These are phyloP conservation scores for Tiliacea citrago DNA, from an alignment of 2,888 invertebrate genomes.

Conservation along the genomic window DNA sequence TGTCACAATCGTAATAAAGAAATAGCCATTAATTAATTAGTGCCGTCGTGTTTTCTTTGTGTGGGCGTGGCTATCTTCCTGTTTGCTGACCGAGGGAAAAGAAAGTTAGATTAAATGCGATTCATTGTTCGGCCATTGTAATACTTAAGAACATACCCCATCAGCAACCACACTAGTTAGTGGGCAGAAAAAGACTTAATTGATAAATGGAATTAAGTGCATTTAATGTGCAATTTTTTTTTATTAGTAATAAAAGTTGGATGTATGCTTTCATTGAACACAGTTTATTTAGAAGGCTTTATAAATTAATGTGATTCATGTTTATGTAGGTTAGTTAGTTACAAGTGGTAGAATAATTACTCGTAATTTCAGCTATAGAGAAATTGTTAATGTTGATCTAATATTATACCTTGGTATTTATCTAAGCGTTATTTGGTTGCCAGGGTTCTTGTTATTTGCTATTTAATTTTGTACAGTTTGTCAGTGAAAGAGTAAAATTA, in stretches of 20 bases:
- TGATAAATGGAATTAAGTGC: conserved; percentile 20
- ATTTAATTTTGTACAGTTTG: conserved; percentile 67
- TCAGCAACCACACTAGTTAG: conserved; percentile 49
- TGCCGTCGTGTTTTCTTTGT: conserved; percentile 81
- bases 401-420: conserved; percentile 28
- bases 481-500: conserved; percentile 71
- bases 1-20: conserved; percentile 79
- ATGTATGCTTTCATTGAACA: neutral
- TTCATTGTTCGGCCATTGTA: conserved; percentile 74
- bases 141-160: conserved; percentile 58
- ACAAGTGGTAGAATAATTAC: neutral
- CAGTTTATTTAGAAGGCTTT: neutral
- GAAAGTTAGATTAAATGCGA: conserved; percentile 87
- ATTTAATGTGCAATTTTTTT: conserved; percentile 20
- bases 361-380: conserved; percentile 14
- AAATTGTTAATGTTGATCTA: conserved; percentile 41
- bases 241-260: neutral
- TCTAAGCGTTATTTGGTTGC: conserved; percentile 30
- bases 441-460: conserved; percentile 49
- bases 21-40: conserved; percentile 86
- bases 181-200: conserved; percentile 26
- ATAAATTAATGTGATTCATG: neutral
- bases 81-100: conserved; percentile 82
- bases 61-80: conserved; percentile 83
- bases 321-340: neutral